Evolutionary conservation across 2,888 invertebrate genomes (phyloP), one percentile per base, ranked within the genome.

Genomic region (Ichneumoninae sp.): DNA sequence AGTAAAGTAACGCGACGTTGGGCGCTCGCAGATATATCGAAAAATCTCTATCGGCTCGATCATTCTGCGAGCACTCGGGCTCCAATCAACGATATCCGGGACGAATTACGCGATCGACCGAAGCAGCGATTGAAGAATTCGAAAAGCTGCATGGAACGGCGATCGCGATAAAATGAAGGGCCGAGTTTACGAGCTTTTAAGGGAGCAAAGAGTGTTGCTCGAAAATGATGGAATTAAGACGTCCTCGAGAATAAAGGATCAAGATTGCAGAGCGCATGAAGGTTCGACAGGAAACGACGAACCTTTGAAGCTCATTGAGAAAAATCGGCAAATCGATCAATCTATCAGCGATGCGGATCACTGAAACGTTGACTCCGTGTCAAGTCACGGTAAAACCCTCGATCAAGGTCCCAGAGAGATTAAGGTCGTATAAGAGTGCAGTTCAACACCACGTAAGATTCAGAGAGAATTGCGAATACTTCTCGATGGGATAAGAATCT

Each of bases 31-130:
- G 52, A 70, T 30, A 10, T 19, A 70, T n/a, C 19, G 19, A 54
- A 44, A 26, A 73, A 22, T 73, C 73, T 26, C 60, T 44, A 60
- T 40, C 36, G 13, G 16, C 44, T 47, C 16, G 44, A 16, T 1
- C 44, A 16, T 47, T 16, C 16, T 47, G 5, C 44, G 16, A 5
- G 44, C 3, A 52, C 22, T 52, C 54, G 10, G 16, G 36, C 33
- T 70, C n/a, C 52, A 50, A 70, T 70, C 70, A 19, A 52, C 54
- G 70, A 70, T 52, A 70, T 30, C 52, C 52, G 70, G 33, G n/a
- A 52, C 52, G 50, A 8, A 44, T n/a, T 54, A 50, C 33, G 19
- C 52, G 33, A 70, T 52, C 54, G 22, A 54, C 7, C 22, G 54
- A 54, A 54, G 54, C 22, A 1, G 54, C 54, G 8, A 54, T 7